A percentile compares a stretch with the other conserved stretches of the same genome.
Evolutionary conservation across 2,797 vertebrate species (phyloP).

Genomic region (Presbytis comata): DNA sequence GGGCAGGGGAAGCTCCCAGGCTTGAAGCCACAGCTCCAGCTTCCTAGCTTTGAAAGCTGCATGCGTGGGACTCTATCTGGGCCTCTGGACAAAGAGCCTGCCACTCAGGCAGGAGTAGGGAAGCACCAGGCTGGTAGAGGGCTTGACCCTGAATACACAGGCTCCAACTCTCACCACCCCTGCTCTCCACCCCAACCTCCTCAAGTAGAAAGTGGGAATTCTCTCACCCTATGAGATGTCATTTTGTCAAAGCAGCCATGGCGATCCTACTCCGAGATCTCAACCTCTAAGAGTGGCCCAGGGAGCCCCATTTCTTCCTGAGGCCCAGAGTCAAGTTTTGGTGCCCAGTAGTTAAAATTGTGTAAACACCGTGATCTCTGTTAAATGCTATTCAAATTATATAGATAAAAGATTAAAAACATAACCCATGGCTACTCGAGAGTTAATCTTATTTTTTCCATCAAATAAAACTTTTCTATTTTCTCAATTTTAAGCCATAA

Average conservation of each 20-base stretch:
- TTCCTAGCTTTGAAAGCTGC: background rate
- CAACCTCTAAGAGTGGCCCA: background rate
- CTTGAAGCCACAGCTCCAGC: background rate
- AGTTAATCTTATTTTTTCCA: constrained; percentile 38
- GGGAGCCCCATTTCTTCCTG: background rate
- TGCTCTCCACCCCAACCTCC: background rate
- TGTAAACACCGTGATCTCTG: background rate
- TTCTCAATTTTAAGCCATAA: constrained; percentile 27
- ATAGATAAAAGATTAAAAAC: background rate
- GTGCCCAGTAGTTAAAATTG: background rate
- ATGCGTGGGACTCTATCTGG: background rate
- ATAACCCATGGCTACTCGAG: background rate
- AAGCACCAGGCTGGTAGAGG: background rate
- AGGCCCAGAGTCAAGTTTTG: background rate
- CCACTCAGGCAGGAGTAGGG: no score
- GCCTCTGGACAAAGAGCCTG: background rate
- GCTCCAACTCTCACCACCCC: background rate
- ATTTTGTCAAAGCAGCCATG: background rate
- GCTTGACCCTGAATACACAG: background rate
- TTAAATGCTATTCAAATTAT: background rate
- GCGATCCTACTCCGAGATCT: background rate
- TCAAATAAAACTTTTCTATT: constrained; percentile 23
- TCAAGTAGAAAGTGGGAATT: background rate
- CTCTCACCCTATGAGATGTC: no score
- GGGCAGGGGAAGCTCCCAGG: background rate